Percentiles rank a stretch among this genome's conserved stretches.
Conservation (phyloP, 53 echinoderm and acorn worm species). For the Zoroaster sp. region DNA sequence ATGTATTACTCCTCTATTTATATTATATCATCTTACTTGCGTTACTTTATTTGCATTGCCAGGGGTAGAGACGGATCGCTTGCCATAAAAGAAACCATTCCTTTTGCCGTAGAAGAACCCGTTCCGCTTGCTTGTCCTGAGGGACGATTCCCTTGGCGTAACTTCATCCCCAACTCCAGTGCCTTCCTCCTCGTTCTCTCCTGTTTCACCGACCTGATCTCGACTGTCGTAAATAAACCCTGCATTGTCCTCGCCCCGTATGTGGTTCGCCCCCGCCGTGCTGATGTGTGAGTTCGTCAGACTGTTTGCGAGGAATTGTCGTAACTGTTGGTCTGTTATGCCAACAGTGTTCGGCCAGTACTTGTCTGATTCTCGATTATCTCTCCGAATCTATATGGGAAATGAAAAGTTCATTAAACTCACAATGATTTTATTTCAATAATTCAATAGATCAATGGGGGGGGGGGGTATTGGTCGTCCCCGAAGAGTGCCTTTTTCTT, state of each 20-base stretch:
- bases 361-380: slow-evolving; percentile 15
- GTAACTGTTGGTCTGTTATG: slow-evolving; percentile 25
- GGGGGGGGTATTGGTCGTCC: no score
- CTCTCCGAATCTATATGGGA: background rate
- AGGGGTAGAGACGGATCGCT: slow-evolving; percentile 49
- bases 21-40: background rate
- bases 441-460: no score
- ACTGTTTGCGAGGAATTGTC: slow-evolving; percentile 16
- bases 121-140: slow-evolving; percentile 56
- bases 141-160: slow-evolving; percentile 3
- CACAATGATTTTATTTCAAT: no score
- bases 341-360: slow-evolving; percentile 28
- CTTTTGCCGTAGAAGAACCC: slow-evolving; percentile 86
- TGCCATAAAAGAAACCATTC: slow-evolving; percentile 83
- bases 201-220: background rate
- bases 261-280: background rate
- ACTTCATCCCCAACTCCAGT: background rate
- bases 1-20: no score
- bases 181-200: background rate
- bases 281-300: slow-evolving; percentile 4
- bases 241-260: background rate
- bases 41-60: slow-evolving; percentile 25
- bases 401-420: background rate
- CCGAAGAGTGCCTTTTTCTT: no score
- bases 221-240: background rate